Evolutionary conservation across 2,888 invertebrate species (phyloP), one percentile per base, ranked within the genome.

Genomic region (Amblyjoppa fuscipennis): DNA sequence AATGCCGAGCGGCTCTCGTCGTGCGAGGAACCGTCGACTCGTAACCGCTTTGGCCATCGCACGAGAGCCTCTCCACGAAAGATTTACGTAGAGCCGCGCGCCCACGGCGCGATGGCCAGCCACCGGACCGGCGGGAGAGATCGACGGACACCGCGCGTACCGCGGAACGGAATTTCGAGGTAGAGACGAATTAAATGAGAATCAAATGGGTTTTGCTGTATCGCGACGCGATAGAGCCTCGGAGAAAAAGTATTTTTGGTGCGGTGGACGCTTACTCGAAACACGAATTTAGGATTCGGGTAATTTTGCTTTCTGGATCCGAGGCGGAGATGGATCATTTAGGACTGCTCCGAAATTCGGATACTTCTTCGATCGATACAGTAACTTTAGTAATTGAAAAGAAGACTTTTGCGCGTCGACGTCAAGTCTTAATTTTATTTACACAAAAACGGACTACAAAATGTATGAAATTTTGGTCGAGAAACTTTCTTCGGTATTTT

Each of bases 161-260:
- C 45, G 92, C 91, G 92, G 91, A 93, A 93, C 91, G 92, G 92
- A 92, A 92, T 93, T 49, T 87, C 87, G 88, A 87, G 88, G 79
- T 70, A 74, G 71, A 78, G 83, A 87, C 79, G 83, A 59, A 59
- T 59, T 28, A 59, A 59, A 81, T 83, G 80, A 86, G 75, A 83
- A 81, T 83, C 77, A 83, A 85, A 85, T 78, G 74, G 64, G 73
- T 78, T 45, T 69, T 81, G 66, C 76, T 34, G 25, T 66, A 64
- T 49, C 59, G 80, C 9, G 28, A 41, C 45, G 71, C 34, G 31
- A n/a, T 64, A 34, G 64, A 31, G 34, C 53, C 53, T 64, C 64
- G 34, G 64, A 34, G 64, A 34, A 16, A 34, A 64, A 64, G 13
- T 64, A 64, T 64, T 64, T 64, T 64, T 3, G 64, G 16, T 64